Conservation (phyloP, 2,888 invertebrate genomes). For the Pseudanteris insignis region DNA sequence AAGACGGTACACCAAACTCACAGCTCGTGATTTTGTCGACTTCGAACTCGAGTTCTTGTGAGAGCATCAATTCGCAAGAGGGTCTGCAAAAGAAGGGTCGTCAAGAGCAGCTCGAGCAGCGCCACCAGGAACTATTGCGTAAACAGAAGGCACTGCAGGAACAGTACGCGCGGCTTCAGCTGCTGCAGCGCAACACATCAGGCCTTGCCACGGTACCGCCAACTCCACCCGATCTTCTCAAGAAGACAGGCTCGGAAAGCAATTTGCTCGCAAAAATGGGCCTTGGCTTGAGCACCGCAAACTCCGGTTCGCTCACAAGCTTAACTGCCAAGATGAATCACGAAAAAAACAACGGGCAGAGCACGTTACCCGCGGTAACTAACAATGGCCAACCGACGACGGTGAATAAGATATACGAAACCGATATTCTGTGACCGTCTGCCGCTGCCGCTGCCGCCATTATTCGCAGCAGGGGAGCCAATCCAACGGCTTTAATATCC, state of each 20-base stretch:
- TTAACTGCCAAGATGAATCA: conserved; percentile 66
- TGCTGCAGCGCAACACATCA: conserved; percentile 82
- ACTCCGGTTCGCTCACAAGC: conserved; percentile 73
- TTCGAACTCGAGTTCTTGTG: conserved; percentile 79
- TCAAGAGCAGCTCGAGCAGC: conserved; percentile 82
- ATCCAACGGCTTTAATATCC: conserved; percentile 14
- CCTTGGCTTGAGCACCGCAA: conserved; percentile 71
- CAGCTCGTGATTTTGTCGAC: conserved; percentile 66
- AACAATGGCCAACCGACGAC: conserved; percentile 35
- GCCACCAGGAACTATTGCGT: conserved; percentile 87
- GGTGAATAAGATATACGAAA: conserved; percentile 79
- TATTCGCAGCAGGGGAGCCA: conserved; percentile 24
- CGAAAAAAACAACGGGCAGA: conserved; percentile 53
- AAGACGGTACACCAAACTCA: conserved; percentile 10
- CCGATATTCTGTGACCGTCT: conserved; percentile 87
- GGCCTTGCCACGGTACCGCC: conserved; percentile 71
- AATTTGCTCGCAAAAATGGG: conserved; percentile 87
- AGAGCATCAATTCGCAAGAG: conserved; percentile 80
- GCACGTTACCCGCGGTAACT: background rate
- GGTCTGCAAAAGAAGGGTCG: conserved; percentile 72
- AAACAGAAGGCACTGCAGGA: conserved; percentile 91
- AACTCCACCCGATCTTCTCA: conserved; percentile 74
- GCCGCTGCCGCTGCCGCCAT: conserved; percentile 20
- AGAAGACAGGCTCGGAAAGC: conserved; percentile 89
- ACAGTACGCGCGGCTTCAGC: conserved; percentile 89